A percentile compares a stretch with the other conserved stretches of the same genome.
Evolutionary conservation across 2,113 vertebrate species (phyloP).

Genomic region (Propithecus coquereli): DNA sequence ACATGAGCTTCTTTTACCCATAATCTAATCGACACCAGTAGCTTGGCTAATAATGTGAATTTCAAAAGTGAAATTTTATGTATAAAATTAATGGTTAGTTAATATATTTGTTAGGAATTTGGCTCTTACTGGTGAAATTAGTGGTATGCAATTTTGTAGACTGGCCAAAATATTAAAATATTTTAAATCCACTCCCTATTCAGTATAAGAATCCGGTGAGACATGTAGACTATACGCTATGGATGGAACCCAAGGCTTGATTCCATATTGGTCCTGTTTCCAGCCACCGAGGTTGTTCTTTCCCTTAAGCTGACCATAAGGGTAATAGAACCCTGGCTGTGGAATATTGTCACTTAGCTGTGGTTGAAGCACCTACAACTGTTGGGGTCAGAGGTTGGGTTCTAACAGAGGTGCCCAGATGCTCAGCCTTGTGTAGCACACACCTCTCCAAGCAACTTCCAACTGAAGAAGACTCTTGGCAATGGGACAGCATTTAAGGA

Average conservation of each 20-base stretch:
- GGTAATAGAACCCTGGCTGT: neutral
- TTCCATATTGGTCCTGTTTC: neutral
- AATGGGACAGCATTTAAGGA: neutral
- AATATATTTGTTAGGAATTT: neutral
- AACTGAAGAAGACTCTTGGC: neutral
- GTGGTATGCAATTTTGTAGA: neutral
- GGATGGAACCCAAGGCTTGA: neutral
- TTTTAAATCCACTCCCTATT: neutral
- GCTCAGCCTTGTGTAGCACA: neutral
- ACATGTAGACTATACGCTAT: neutral
- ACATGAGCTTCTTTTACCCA: neutral
- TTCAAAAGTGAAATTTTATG: neutral
- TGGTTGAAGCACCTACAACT: neutral
- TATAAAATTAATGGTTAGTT: neutral
- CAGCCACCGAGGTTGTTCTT: neutral
- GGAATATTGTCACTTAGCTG: neutral
- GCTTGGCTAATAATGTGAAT: neutral
- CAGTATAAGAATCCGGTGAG: neutral
- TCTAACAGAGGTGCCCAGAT: neutral
- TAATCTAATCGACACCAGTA: neutral
- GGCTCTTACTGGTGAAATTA: neutral
- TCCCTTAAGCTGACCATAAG: neutral
- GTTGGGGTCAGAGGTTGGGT: neutral
- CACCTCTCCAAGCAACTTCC: fast-evolving
- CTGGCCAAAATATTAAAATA: neutral